Conservation (phyloP, 2,113 vertebrate species). For the Xiphophorus couchianus region DNA sequence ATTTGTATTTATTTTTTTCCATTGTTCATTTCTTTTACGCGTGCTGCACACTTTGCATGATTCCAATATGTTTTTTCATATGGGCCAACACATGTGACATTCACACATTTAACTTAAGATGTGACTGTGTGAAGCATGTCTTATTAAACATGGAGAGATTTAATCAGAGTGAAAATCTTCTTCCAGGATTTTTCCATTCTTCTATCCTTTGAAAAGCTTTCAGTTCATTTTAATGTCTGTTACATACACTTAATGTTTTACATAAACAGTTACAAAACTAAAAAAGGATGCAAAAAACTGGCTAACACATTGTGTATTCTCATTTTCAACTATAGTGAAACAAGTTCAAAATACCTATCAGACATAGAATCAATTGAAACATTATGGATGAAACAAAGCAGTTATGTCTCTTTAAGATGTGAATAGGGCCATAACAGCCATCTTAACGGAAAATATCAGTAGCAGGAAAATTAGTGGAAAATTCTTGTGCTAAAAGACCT, state of each 20-base stretch:
- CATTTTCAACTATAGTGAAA: conserved; percentile 1
- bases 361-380: too few species aligned
- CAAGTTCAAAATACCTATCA: neutral
- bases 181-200: neutral
- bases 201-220: conserved; percentile 37
- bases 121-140: conserved; percentile 40
- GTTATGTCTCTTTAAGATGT: conserved; percentile 1
- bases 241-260: neutral
- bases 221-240: neutral
- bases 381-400: neutral
- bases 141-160: conserved; percentile 52
- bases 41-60: neutral
- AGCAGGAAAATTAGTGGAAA: conserved; percentile 17
- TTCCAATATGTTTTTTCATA: conserved; percentile 1
- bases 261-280: neutral
- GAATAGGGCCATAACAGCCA: neutral
- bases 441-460: neutral
- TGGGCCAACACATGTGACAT: conserved; percentile 30
- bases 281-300: conserved; percentile 5
- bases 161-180: conserved; percentile 62
- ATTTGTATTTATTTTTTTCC: neutral
- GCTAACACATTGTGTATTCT: conserved; percentile 15
- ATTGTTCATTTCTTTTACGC: neutral
- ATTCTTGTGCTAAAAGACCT: conserved; percentile 58
- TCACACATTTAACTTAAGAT: conserved; percentile 63